Base-by-base conservation (phyloP, 2,888 invertebrate genomes). In the Limnephilus marmoratus region DNA sequence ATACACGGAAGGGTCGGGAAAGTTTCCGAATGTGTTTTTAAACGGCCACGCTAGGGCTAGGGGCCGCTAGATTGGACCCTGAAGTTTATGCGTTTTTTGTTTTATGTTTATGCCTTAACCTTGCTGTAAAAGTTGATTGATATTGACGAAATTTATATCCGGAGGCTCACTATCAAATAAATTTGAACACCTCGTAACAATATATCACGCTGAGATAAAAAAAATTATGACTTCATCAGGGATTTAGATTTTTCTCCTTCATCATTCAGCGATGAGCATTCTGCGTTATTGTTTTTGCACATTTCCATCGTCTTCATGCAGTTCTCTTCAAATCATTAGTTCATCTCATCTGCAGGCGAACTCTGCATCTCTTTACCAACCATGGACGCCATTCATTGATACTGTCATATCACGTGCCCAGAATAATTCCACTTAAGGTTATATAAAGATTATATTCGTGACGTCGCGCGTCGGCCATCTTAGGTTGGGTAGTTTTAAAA, bases 21-120 rank as follows among this genome's bases (percentile, higher is more conserved):
- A 68, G 53, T 88, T 88, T 68, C 88, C 13, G 88, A 88, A 88
- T 88, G 88, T 88, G 88, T 88, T 88, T 88, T 68, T 88, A 88
- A 88, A 88, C 53, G 88, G 88, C n/a, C 31, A 31, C 68, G 88
- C 53, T 34, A 24, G 53, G 53, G 53, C 53, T 68, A 68, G 53
- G 24, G 53, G 53, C 53, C 53, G 53, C 53, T 68, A 85, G 45
- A 85, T 85, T 41, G 45, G 85, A 85, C 53, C 53, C 53, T 24
- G 53, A 68, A 68, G 53, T 68, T 68, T 68, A 82, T 82, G 29
- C 18, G 53, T 68, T 68, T 68, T 68, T 68, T 68, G 24, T 68
- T 68, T 68, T 68, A 68, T 68, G 53, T 68, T 18, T 18, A 68
- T 68, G 53, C 53, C 53, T 68, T 68, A 68, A 68, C 53, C 53